Percentiles rank a stretch among this genome's conserved stretches.
Conservation (phyloP, 2,888 invertebrate species). For the Liposcelis brunnea region DNA sequence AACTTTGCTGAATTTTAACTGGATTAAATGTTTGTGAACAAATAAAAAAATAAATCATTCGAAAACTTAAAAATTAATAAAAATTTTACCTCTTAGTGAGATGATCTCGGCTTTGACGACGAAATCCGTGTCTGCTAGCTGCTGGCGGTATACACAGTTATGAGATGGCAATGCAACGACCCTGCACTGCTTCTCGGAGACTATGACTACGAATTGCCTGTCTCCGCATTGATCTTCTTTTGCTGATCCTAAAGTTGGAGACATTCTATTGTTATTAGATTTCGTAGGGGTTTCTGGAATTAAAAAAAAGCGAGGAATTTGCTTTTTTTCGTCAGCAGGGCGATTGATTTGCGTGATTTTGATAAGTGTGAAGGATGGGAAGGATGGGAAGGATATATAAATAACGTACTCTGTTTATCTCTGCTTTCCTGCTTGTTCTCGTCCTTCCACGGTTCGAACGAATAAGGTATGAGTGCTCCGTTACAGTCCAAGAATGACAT, state of each 20-base stretch:
- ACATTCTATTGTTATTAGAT: constrained; percentile 49
- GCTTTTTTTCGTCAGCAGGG: too few species aligned
- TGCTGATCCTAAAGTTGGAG: constrained; percentile 46
- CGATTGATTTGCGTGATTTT: too few species aligned
- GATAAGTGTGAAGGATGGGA: too few species aligned
- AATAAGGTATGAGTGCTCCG: constrained; percentile 78
- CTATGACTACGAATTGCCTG: constrained; percentile 82
- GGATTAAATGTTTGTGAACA: too few species aligned
- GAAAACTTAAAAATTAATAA: too few species aligned
- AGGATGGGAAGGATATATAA: not conserved
- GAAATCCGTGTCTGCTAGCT: constrained; percentile 82
- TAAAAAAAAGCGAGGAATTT: constrained; percentile 3
- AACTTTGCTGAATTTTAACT: too few species aligned
- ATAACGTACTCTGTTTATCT: constrained; percentile 25
- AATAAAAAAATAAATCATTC: too few species aligned
- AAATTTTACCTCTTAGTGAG: constrained; percentile 60
- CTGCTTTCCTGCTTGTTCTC: constrained; percentile 43
- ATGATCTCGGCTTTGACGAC: constrained; percentile 89
- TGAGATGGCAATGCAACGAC: constrained; percentile 90
- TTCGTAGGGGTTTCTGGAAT: constrained; percentile 45
- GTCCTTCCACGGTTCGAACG: constrained; percentile 86
- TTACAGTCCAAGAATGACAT: constrained; percentile 94
- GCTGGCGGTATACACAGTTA: constrained; percentile 83
- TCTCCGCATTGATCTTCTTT: constrained; percentile 41
- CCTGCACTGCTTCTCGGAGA: constrained; percentile 88